Conservation (phyloP, 2,797 vertebrate species). For the Siniperca undulata region DNA sequence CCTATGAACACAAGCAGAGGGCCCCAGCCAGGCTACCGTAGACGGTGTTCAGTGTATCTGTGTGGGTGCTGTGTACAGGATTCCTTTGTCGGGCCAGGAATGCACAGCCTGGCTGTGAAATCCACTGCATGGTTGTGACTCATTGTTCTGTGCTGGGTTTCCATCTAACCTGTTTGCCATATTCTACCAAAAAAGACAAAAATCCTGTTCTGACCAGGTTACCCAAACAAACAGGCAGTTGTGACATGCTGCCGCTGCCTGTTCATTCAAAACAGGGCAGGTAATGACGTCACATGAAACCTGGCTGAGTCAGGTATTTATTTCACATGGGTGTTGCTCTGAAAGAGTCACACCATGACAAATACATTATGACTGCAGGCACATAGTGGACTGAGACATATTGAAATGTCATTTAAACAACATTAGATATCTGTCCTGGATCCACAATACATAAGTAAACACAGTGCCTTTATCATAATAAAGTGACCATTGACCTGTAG, state of each 20-base stretch:
- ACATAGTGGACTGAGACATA: conserved; percentile 3
- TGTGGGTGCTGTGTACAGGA: conserved; percentile 76
- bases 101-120: conserved; percentile 81
- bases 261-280: conserved; percentile 21
- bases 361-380: conserved; percentile 14
- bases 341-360: conserved; percentile 16
- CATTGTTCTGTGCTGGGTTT: conserved; percentile 74
- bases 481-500: conserved; percentile 7
- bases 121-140: conserved; percentile 75
- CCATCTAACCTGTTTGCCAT: conserved; percentile 77
- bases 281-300: conserved; percentile 47
- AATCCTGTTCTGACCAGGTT: conserved; percentile 40
- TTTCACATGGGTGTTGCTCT: conserved; percentile 64
- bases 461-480: not conserved
- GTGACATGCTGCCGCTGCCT: conserved; percentile 30
- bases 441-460: not conserved
- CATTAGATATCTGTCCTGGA: conserved; percentile 19
- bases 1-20: conserved; percentile 27
- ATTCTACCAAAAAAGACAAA: conserved; percentile 35
- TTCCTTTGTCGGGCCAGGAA: conserved; percentile 82
- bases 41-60: conserved; percentile 48
- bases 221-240: conserved; percentile 36
- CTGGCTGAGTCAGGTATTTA: conserved; percentile 64
- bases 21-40: conserved; percentile 46
- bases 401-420: conserved; percentile 25